Evolutionary conservation across 2,888 invertebrate genomes (phyloP).

Genomic region (Drosophila lutescens): DNA sequence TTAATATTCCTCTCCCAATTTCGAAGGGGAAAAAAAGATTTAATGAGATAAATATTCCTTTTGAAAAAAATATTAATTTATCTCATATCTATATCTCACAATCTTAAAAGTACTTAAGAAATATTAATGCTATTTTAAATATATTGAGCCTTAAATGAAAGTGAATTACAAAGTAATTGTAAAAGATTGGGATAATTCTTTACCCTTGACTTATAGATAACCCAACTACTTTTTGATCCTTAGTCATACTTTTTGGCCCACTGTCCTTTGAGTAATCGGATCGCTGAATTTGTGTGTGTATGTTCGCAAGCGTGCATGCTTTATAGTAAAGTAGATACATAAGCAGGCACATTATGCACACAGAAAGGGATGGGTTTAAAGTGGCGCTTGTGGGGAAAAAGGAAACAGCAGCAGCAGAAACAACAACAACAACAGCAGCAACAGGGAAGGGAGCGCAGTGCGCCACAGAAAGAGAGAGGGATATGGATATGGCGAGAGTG

Average conservation of each 20-base stretch:
- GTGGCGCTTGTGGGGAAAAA: slow-evolving; percentile 68
- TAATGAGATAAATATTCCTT: too few species aligned
- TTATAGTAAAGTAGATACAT: slow-evolving; percentile 75
- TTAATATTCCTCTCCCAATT: too few species aligned
- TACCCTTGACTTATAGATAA: not conserved
- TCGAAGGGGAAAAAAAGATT: too few species aligned
- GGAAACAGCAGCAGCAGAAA: slow-evolving; percentile 42
- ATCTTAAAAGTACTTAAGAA: not conserved
- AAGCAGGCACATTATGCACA: slow-evolving; percentile 72
- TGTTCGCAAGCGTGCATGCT: slow-evolving; percentile 48
- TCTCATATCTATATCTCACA: too few species aligned
- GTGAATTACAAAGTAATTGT: not conserved
- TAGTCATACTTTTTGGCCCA: slow-evolving; percentile 21
- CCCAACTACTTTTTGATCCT: not conserved
- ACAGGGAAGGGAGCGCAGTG: slow-evolving; percentile 22
- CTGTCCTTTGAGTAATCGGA: slow-evolving; percentile 65
- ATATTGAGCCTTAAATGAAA: not conserved
- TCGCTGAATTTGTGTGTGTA: slow-evolving; percentile 24
- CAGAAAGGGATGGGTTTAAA: slow-evolving; percentile 71
- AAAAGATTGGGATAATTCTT: too few species aligned
- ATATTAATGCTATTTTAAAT: not conserved
- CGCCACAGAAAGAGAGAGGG: slow-evolving; percentile 26
- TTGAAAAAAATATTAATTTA: too few species aligned
- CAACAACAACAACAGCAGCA: slow-evolving; percentile 31
- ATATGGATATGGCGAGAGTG: slow-evolving; percentile 22